Conservation (phyloP, 2,113 vertebrate genomes). For the Myotis yumanensis region DNA sequence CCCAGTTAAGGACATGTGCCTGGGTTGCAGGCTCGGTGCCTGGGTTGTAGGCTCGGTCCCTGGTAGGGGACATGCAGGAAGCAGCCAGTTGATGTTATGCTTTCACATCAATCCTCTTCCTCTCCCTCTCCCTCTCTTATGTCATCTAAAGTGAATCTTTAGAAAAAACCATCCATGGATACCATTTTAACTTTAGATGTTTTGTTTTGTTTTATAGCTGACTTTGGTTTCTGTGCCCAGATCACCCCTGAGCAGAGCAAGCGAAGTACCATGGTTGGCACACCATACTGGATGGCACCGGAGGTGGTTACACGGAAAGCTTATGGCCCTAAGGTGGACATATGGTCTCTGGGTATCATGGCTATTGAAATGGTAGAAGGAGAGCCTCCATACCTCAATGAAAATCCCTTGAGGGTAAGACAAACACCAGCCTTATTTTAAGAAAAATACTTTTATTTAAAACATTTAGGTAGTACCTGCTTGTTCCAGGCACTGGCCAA, state of each 20-base stretch:
- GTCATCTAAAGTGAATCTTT: neutral
- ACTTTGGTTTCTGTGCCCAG: conserved; percentile 99
- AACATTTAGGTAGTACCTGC: neutral
- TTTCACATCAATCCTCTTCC: too few species aligned
- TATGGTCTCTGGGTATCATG: conserved; percentile 99
- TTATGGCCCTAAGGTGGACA: conserved; percentile 98
- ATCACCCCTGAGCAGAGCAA: conserved; percentile 99
- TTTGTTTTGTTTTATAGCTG: conserved; percentile 86
- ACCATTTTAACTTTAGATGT: conserved; percentile 47
- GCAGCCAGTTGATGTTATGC: too few species aligned
- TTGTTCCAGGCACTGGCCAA: neutral
- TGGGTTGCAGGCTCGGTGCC: too few species aligned
- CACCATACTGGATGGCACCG: conserved; percentile 99
- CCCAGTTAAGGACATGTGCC: too few species aligned
- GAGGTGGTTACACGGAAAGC: conserved; percentile 98
- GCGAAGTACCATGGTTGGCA: conserved; percentile 99
- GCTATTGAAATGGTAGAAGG: conserved; percentile 99
- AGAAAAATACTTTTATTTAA: conserved; percentile 20
- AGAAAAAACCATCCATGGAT: neutral
- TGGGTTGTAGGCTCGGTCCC: too few species aligned
- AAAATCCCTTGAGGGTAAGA: conserved; percentile 97
- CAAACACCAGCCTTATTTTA: neutral
- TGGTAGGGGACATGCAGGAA: too few species aligned
- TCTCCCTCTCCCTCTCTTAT: too few species aligned
- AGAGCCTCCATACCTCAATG: conserved; percentile 98